These are phyloP conservation scores for Corythucha ciliata DNA, from an alignment of 2,888 invertebrate genomes.

Conservation along the genomic window DNA sequence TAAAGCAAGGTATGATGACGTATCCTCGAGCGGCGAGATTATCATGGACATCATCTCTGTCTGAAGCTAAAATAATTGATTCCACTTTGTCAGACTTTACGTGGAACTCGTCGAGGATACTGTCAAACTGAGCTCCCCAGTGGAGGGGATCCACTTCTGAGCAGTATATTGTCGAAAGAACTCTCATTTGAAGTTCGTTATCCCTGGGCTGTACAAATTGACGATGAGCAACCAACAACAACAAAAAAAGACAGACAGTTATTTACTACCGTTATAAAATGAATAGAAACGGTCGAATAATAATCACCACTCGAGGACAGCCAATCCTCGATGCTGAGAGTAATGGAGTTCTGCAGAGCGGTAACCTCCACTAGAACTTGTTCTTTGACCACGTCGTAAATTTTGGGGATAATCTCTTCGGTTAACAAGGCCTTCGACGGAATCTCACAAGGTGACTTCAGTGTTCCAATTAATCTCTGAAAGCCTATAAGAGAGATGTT, in stretches of 20 bases:
- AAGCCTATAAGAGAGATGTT: no score
- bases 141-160: conserved; percentile 39
- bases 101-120: conserved; percentile 43
- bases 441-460: conserved; percentile 44
- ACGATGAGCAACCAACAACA: not conserved
- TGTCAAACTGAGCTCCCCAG: conserved; percentile 42
- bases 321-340: conserved; percentile 45
- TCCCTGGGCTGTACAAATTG: conserved; percentile 35
- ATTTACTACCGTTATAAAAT: conserved; percentile 41
- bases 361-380: conserved; percentile 37
- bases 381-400: conserved; percentile 43
- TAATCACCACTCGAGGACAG: conserved; percentile 40
- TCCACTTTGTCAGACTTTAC: conserved; percentile 42
- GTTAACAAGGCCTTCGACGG: conserved; percentile 44
- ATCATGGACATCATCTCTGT: conserved; percentile 39
- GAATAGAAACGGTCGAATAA: conserved; percentile 43
- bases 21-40: conserved; percentile 41
- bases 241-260: not conserved
- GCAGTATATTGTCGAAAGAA: conserved; percentile 43
- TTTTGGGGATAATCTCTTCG: conserved; percentile 44
- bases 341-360: conserved; percentile 38
- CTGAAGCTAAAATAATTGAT: conserved; percentile 42
- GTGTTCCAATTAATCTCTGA: conserved; percentile 43
- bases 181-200: conserved; percentile 41
- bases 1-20: conserved; percentile 43